Base-by-base conservation (phyloP, 2,888 invertebrate species). In the Drosophila paranaensis region DNA sequence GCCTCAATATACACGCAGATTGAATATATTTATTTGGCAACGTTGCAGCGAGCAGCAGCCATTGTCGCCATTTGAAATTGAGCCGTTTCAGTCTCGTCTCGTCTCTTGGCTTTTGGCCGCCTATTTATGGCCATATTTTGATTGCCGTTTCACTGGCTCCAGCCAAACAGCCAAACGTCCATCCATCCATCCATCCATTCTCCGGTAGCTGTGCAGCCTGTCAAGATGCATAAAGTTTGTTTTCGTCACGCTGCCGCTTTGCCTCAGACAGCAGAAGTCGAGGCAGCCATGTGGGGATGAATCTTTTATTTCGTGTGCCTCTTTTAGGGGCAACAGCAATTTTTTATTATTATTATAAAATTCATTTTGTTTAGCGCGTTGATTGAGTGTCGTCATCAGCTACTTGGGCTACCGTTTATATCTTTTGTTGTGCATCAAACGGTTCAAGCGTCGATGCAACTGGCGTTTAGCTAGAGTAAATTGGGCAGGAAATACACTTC, bases 61-160 rank as follows among this genome's bases (percentile, higher is more conserved):
- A 65, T 72, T 87, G 88, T 77, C 88, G 82, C 71, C 88, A 66
- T 85, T 69, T 82, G 80, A 79, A 85, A 83, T 88, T 83, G 82
- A 88, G 88, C 63, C 69, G 82, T 88, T 76, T 77, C 45, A 60
- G 56, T 30, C 30, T 25, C 62, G 51, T 33, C 50, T 20, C 60
- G 51, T 16, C 50, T 16, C 50, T 50, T 50, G 35, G 55, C 40
- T 64, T 79, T 79, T 60, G 66, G 74, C 53, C 70, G 77, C 68
- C 85, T 83, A 80, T 88, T 83, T 82, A 88, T 83, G 83, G 71
- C 71, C 80, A 79, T 71, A 84, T 82, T 85, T 86, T 86, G 86
- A 88, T 84, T 86, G 72, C 88, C 75, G 66, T 60, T 74, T 58
- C 70, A 67, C 55, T 58, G 55, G 57, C 40, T 37, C 46, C 63